phyloP scores from a whole-genome alignment of 2,797 vertebrate genomes.

The Sebastolobus altivelis region DNA sequence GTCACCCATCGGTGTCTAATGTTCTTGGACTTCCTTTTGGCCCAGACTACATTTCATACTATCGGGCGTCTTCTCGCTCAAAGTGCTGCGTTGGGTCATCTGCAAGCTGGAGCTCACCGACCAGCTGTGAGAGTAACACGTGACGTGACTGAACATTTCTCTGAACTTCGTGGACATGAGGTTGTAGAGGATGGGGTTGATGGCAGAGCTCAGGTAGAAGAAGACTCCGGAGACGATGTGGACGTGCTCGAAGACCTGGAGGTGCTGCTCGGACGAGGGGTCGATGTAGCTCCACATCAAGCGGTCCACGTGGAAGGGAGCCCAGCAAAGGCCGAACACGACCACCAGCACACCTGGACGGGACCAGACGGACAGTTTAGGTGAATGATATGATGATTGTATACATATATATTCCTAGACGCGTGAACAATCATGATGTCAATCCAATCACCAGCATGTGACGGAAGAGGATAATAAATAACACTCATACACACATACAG shows the following conservation, averaged over 20 bases:
- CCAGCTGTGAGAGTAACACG: conserved; percentile 71
- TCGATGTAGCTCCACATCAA: conserved; percentile 92
- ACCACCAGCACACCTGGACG: conserved; percentile 89
- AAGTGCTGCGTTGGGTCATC: conserved; percentile 81
- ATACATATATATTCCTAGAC: too few relatives aligned
- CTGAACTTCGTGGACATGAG: conserved; percentile 94
- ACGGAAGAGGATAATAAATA: too few relatives aligned
- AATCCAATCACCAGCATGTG: too few relatives aligned
- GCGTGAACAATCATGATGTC: too few relatives aligned
- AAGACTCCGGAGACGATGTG: conserved; percentile 91
- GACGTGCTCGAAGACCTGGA: conserved; percentile 83
- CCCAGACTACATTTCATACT: conserved; percentile 2
- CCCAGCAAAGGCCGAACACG: conserved; percentile 94
- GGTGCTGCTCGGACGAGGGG: conserved; percentile 76
- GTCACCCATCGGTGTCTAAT: neutral
- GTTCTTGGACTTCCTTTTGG: neutral
- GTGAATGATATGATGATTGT: neutral
- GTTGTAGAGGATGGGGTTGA: conserved; percentile 94
- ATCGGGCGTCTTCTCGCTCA: conserved; percentile 66
- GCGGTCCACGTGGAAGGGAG: conserved; percentile 92
- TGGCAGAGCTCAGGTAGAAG: conserved; percentile 92
- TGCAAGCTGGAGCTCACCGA: conserved; percentile 64
- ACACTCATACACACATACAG: neutral
- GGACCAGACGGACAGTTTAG: neutral
- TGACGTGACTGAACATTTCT: conserved; percentile 89